Percentiles rank a stretch among this genome's conserved stretches.
Conservation (phyloP, 2,113 vertebrate species). For the Otocyon megalotis region DNA sequence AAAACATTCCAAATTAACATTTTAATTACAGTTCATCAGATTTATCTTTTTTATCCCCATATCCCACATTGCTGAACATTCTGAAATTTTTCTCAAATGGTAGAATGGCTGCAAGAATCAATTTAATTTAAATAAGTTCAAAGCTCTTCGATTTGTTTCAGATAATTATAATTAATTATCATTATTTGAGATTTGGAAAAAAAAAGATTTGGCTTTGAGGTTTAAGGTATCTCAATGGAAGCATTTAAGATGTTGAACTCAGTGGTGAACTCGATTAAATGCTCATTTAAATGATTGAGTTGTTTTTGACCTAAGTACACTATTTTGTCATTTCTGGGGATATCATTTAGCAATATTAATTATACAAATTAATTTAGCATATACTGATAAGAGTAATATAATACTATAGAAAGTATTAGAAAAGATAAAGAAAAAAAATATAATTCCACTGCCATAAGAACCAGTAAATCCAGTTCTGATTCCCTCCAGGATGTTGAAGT, state of each 20-base stretch:
- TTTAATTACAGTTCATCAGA: conserved; percentile 31
- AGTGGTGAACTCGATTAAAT: not conserved
- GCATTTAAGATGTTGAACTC: conserved; percentile 40
- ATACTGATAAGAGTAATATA: not conserved
- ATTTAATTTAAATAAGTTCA: not conserved
- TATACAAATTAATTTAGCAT: not conserved
- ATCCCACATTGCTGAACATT: not conserved
- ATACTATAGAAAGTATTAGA: not conserved
- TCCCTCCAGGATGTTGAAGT: not conserved
- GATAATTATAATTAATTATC: not conserved
- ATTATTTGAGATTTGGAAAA: conserved; percentile 18
- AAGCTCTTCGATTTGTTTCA: not conserved
- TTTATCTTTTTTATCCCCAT: conserved; percentile 10
- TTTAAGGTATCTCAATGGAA: not conserved
- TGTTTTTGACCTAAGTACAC: not conserved
- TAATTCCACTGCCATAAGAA: not conserved
- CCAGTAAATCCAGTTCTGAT: not conserved
- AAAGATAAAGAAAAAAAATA: not conserved
- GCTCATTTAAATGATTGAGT: not conserved
- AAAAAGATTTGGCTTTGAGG: conserved; percentile 12
- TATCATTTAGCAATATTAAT: conserved; percentile 41
- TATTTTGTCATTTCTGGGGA: conserved; percentile 27
- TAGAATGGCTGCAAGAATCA: not conserved
- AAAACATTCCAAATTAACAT: conserved; percentile 49
- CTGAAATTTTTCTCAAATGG: not conserved